Conservation (phyloP, 1,140 invertebrate species). For the Drosophila paulistorum region DNA sequence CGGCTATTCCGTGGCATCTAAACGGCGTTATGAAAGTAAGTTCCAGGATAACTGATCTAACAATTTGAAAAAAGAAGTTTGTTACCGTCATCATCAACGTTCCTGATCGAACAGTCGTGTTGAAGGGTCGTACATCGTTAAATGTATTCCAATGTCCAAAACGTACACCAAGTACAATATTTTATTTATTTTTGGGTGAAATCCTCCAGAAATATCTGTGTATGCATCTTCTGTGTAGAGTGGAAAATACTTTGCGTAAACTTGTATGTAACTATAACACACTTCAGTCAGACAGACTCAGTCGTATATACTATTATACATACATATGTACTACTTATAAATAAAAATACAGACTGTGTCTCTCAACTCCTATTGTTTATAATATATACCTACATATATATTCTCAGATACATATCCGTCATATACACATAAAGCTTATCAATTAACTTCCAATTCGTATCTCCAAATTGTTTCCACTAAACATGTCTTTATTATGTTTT, state of each 20-base stretch:
- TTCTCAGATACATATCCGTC: slow-evolving; percentile 6
- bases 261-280: slow-evolving; percentile 1
- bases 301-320: neutral
- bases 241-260: too few species aligned
- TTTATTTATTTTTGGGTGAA: too few species aligned
- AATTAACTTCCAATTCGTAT: slow-evolving; percentile 19
- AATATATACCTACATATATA: neutral
- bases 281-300: neutral
- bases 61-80: slow-evolving; percentile 5
- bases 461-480: slow-evolving; percentile 1
- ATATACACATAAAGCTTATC: slow-evolving; percentile 9
- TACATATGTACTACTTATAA: neutral
- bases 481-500: neutral
- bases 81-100: slow-evolving; percentile 9
- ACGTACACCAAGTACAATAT: neutral
- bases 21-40: slow-evolving; percentile 78
- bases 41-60: slow-evolving; percentile 28
- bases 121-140: neutral
- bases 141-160: neutral
- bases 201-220: too few species aligned
- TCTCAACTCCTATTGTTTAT: neutral
- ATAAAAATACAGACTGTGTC: neutral
- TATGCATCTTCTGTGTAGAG: too few species aligned
- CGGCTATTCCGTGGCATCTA: slow-evolving; percentile 65
- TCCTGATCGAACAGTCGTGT: slow-evolving; percentile 26